Conservation (phyloP, 2,888 invertebrate species). For the Parnassius apollo region DNA sequence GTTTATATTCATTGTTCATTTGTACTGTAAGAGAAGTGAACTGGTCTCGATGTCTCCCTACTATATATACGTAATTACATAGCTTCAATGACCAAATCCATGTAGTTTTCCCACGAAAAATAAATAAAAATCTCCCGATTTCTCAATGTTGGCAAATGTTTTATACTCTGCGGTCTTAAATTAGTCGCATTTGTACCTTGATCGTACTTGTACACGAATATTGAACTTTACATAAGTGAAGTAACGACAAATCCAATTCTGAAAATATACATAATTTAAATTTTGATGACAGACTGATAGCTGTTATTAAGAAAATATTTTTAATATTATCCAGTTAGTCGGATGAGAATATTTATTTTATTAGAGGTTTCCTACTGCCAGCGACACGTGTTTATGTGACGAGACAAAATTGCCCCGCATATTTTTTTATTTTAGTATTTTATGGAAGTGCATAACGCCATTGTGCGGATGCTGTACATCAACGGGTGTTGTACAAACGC, state of each 20-base stretch:
- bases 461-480: constrained; percentile 44
- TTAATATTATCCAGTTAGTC: constrained; percentile 81
- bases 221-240: constrained; percentile 72
- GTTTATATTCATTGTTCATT: constrained; percentile 71
- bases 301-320: constrained; percentile 82
- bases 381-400: constrained; percentile 63
- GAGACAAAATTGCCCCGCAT: constrained; percentile 67
- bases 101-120: constrained; percentile 52
- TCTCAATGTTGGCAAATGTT: constrained; percentile 56
- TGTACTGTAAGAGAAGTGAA: constrained; percentile 67
- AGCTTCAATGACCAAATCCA: constrained; percentile 67
- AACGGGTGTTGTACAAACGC: constrained; percentile 57
- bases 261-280: constrained; percentile 81
- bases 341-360: constrained; percentile 79
- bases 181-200: constrained; percentile 81
- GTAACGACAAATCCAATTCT: constrained; percentile 78
- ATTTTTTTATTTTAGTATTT: constrained; percentile 61
- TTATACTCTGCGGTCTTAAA: constrained; percentile 77
- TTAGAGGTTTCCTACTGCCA: constrained; percentile 77
- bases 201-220: constrained; percentile 71
- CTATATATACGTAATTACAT: constrained; percentile 64
- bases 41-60: constrained; percentile 61
- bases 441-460: constrained; percentile 49
- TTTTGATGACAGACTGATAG: constrained; percentile 81
- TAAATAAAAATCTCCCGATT: constrained; percentile 54